Percentiles rank a stretch among this genome's conserved stretches.
phyloP scores from a whole-genome alignment of 2,888 invertebrate species.

The Drosophila barbarae region DNA sequence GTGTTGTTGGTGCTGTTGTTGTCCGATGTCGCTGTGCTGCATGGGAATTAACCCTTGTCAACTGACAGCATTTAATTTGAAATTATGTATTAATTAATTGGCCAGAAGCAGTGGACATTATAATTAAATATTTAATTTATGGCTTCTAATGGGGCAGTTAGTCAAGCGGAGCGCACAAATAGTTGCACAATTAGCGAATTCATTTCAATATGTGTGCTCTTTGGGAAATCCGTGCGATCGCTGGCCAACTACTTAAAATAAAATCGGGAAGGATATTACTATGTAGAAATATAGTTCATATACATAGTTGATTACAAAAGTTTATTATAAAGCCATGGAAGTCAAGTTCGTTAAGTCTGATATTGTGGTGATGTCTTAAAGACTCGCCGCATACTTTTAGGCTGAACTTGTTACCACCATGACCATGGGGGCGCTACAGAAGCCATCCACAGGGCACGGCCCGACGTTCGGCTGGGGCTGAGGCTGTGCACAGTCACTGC shows the following conservation, averaged over 20 bases:
- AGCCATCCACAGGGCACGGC: background rate
- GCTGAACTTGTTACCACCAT: background rate
- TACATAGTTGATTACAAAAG: background rate
- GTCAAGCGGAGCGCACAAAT: slow-evolving; percentile 12
- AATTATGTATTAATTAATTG: slow-evolving; percentile 72
- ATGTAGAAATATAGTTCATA: background rate
- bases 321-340: background rate
- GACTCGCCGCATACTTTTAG: slow-evolving; percentile 31
- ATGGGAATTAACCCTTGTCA: slow-evolving; percentile 26
- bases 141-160: slow-evolving; percentile 30
- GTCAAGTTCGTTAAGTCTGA: background rate
- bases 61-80: slow-evolving; percentile 61
- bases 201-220: background rate
- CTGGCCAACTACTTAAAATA: background rate
- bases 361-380: background rate
- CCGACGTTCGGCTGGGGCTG: background rate
- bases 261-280: background rate
- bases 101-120: slow-evolving; percentile 58
- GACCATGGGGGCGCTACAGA: background rate
- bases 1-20: slow-evolving; percentile 23
- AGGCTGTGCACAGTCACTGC: slow-evolving; percentile 14
- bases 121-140: slow-evolving; percentile 72
- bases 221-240: background rate
- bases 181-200: slow-evolving; percentile 1
- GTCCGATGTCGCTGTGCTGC: slow-evolving; percentile 26